These are phyloP conservation scores for Coelogynopora nodosa DNA, from an alignment of 2,888 invertebrate genomes.

Conservation along the genomic window DNA sequence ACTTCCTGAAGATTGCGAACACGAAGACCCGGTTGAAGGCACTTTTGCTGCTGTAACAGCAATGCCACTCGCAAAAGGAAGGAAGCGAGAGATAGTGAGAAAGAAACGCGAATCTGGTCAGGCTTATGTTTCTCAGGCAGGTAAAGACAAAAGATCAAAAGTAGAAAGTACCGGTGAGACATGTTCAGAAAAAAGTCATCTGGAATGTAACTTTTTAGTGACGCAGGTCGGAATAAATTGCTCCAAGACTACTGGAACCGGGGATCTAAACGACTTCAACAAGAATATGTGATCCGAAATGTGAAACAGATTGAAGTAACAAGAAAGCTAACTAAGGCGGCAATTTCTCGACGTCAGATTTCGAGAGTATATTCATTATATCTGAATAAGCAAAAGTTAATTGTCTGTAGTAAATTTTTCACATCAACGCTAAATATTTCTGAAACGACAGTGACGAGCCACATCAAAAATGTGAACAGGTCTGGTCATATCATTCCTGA, in stretches of 20 bases:
- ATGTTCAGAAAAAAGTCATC: not conserved
- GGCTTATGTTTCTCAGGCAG: not conserved
- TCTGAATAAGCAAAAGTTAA: not conserved
- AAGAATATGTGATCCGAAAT: not conserved
- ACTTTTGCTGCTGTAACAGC: conserved; percentile 19
- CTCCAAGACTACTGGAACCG: not conserved
- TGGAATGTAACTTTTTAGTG: not conserved
- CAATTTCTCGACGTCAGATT: not conserved
- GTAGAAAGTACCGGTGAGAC: not conserved
- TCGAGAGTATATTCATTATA: not conserved
- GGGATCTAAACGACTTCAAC: conserved; percentile 20
- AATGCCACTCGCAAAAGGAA: conserved; percentile 23
- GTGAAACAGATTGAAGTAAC: not conserved
- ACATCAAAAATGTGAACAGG: not conserved
- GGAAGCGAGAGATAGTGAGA: not conserved
- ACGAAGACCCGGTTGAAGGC: conserved; percentile 15
- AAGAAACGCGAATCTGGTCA: not conserved
- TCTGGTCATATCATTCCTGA: not conserved
- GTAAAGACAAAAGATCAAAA: not conserved
- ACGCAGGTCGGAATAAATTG: not conserved
- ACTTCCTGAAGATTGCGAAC: conserved; percentile 23
- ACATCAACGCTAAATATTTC: conserved; percentile 9
- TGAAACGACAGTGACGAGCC: not conserved
- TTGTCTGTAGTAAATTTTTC: conserved; percentile 16
- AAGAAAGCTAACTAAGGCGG: not conserved